Conservation (phyloP, 1,140 invertebrate species). For the Macrostomum lignano region DNA sequence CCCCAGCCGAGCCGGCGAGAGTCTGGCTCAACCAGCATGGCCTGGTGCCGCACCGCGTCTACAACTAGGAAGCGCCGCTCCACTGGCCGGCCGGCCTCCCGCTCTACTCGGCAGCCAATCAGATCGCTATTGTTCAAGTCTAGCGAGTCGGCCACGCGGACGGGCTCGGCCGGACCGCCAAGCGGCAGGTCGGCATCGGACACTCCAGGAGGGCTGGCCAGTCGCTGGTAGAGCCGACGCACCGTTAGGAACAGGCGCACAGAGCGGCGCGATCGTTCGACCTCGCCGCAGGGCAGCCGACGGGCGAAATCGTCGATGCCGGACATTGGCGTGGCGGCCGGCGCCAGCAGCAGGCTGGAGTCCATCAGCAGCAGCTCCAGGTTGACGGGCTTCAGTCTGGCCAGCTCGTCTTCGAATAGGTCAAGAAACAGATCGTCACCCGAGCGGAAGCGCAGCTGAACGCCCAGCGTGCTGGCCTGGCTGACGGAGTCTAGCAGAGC, state of each 20-base stretch:
- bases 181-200: too few relatives aligned
- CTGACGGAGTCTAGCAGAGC: too few relatives aligned
- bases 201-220: constrained; percentile 47
- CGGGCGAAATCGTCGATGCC: constrained; percentile 66
- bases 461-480: too few relatives aligned
- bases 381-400: constrained; percentile 38
- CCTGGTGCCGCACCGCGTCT: constrained; percentile 59
- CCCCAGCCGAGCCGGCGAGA: constrained; percentile 70
- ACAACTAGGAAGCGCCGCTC: constrained; percentile 71
- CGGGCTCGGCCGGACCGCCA: too few relatives aligned
- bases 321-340: constrained; percentile 77
- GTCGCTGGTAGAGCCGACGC: constrained; percentile 48
- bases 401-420: constrained; percentile 74
- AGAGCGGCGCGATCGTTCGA: constrained; percentile 58
- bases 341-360: constrained; percentile 70
- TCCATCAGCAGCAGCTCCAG: constrained; percentile 39
- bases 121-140: constrained; percentile 92
- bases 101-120: constrained; percentile 68
- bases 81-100: constrained; percentile 34
- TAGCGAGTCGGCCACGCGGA: too few relatives aligned
- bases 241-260: constrained; percentile 79
- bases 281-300: constrained; percentile 72
- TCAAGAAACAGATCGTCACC: constrained; percentile 92
- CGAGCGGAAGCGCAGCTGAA: too few relatives aligned
- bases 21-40: constrained; percentile 86